phyloP scores from a whole-genome alignment of 1,140 invertebrate genomes.

The Apis laboriosa region DNA sequence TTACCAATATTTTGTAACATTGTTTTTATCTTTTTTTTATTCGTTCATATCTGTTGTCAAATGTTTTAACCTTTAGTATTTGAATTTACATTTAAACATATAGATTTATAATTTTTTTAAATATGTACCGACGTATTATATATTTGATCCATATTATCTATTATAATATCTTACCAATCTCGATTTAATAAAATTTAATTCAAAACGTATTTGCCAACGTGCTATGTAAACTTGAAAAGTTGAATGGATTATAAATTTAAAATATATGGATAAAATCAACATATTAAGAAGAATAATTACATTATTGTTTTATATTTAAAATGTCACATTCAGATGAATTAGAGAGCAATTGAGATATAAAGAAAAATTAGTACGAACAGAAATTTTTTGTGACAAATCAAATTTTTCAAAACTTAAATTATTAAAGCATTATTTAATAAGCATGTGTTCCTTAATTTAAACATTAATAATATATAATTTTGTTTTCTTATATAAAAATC shows the following conservation, averaged over 20 bases:
- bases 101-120: not conserved
- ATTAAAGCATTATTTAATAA: not conserved
- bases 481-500: conserved; percentile 11
- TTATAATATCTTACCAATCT: conserved; percentile 19
- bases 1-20: conserved; percentile 6
- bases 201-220: conserved; percentile 25
- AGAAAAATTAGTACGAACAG: not conserved
- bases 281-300: conserved; percentile 5
- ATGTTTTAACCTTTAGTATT: not conserved
- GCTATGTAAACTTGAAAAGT: conserved; percentile 26
- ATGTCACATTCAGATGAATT: conserved; percentile 13
- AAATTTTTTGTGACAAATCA: not conserved
- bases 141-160: not conserved
- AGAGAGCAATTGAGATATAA: conserved; percentile 25
- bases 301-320: not conserved
- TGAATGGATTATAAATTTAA: conserved; percentile 6
- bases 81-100: not conserved
- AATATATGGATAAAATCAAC: conserved; percentile 12
- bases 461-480: not conserved
- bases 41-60: not conserved
- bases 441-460: not conserved
- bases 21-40: not conserved
- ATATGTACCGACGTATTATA: conserved; percentile 2
- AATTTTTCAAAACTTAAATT: not conserved
- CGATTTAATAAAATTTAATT: conserved; percentile 6